A percentile compares a stretch with the other conserved stretches of the same genome.
These are phyloP conservation scores for Campoplex nolae DNA, from an alignment of 2,888 invertebrate species.

Conservation along the genomic window DNA sequence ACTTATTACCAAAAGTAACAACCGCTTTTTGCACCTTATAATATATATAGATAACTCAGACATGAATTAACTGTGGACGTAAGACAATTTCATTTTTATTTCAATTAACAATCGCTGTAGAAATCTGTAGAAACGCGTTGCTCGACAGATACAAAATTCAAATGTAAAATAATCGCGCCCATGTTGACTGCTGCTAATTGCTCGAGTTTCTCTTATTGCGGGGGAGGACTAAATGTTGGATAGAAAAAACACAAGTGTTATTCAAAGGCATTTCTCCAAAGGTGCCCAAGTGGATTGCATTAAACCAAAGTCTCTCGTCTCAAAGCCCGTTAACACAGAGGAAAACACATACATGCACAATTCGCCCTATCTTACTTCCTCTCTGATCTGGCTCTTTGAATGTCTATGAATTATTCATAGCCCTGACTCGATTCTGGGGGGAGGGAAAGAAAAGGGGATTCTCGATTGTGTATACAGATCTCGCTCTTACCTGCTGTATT, in stretches of 20 bases:
- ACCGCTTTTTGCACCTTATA: conserved; percentile 52
- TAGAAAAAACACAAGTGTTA: neutral
- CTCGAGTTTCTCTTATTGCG: conserved; percentile 8
- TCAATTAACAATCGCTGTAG: neutral
- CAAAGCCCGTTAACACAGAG: conserved; percentile 50
- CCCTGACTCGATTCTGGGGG: conserved; percentile 80
- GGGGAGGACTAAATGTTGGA: neutral
- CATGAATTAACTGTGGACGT: neutral
- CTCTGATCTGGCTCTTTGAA: conserved; percentile 64
- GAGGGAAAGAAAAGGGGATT: conserved; percentile 76
- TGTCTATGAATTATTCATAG: conserved; percentile 82
- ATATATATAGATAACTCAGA: neutral
- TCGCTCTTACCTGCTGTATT: conserved; percentile 39
- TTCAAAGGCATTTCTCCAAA: conserved; percentile 28
- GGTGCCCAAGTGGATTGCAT: conserved; percentile 79
- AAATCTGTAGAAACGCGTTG: neutral
- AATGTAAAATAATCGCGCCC: neutral
- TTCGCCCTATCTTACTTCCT: conserved; percentile 68
- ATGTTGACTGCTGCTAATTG: conserved; percentile 5
- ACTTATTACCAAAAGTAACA: conserved; percentile 64
- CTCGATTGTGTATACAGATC: conserved; percentile 69
- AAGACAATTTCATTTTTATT: neutral
- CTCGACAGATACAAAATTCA: neutral
- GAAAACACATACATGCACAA: conserved; percentile 45
- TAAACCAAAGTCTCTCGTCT: conserved; percentile 78